These are phyloP conservation scores for cattle (Bos taurus) DNA, from an alignment of 2,113 vertebrate species.

Conservation along the genomic window ARS-UCD2.0 NC_037332.1:42093001-42093500, in stretches of 20 bases:
- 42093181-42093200: background rate
- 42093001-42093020: background rate
- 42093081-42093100: background rate
- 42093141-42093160: background rate
- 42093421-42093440: conserved; percentile 19
- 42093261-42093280: background rate
- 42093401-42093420: background rate
- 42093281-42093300: background rate
- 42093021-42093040: background rate
- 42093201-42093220: background rate
- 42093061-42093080: background rate
- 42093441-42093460: background rate
- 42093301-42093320: background rate
- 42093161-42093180: background rate
- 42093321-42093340: background rate
- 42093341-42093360: background rate
- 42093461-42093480: background rate
- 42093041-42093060: background rate
- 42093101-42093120: background rate
- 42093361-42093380: background rate
- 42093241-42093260: background rate
- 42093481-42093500: background rate
- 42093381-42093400: background rate
- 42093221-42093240: background rate
- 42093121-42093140: background rate